A percentile compares a stretch with the other conserved stretches of the same genome.
These are phyloP conservation scores for Coelopa pilipes DNA, from an alignment of 2,888 invertebrate species.

Conservation along the genomic window DNA sequence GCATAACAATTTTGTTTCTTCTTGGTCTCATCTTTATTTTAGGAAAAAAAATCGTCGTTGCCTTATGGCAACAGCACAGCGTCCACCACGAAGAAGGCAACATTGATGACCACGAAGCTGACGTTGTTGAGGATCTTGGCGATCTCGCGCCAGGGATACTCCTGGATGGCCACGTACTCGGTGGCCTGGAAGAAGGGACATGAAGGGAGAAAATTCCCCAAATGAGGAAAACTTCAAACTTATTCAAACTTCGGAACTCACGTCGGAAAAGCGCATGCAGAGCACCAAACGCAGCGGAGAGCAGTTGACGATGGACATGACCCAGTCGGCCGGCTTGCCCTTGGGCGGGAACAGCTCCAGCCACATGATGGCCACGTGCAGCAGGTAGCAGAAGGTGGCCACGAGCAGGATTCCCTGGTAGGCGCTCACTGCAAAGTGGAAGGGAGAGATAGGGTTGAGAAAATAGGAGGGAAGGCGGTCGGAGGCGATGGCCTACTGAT, in stretches of 20 bases:
- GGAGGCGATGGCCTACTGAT: conserved; percentile 52
- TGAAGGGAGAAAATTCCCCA: background rate
- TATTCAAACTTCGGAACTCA: conserved; percentile 45
- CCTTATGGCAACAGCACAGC: conserved; percentile 42
- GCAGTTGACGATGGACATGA: conserved; percentile 52
- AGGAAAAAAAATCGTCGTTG: too few species aligned
- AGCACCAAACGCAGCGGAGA: conserved; percentile 53
- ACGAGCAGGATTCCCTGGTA: conserved; percentile 56
- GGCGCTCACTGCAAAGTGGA: conserved; percentile 55
- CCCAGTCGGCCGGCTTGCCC: conserved; percentile 47
- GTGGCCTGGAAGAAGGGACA: conserved; percentile 48
- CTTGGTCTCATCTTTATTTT: background rate
- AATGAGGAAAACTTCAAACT: background rate
- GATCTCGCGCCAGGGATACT: conserved; percentile 60
- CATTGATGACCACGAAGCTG: conserved; percentile 50
- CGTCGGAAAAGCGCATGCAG: conserved; percentile 56
- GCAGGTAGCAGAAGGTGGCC: conserved; percentile 55
- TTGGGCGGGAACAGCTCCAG: conserved; percentile 60
- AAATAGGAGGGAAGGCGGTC: background rate
- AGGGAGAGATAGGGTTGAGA: too few species aligned
- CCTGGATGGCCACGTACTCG: conserved; percentile 54
- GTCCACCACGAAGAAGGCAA: conserved; percentile 49
- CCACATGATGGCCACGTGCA: conserved; percentile 60
- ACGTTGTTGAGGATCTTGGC: conserved; percentile 57
- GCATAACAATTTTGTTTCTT: too few species aligned